Base-by-base conservation (phyloP, 1,140 invertebrate species). In the Yoshiicerus persimilis region DNA sequence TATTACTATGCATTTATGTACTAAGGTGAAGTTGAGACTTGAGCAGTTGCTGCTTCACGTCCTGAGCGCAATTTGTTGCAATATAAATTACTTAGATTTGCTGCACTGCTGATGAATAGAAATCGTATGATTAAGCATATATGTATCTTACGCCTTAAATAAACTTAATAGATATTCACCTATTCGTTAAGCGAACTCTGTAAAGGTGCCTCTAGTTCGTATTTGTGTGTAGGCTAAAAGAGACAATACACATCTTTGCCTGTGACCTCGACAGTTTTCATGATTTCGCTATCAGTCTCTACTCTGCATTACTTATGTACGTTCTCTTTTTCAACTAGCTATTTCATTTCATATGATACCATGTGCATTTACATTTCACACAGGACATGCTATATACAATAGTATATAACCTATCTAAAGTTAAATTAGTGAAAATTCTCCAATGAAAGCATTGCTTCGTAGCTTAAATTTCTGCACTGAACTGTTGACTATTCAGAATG, bases 201-300 rank as follows among this genome's bases (percentile, higher is more conserved):
- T 30, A 70, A 30, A 70, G 47, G 47, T 56, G 47, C 47, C 16
- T 30, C 9, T 16, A 32, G 30, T 16, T 10, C 27, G 23, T 23
- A 66, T 66, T 41, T 64, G 56, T 64, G 20, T 64, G 20, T 64
- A 5, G 5, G 56, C 56, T 23, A 9, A n/a, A 13, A 66, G 6
- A 77, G 30, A 36, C 32, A 32, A 80, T n/a, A 38, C 16, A 36
- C 34, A 80, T 80, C 75, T 80, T 80, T 80, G 75, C 75, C 23
- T 34, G 75, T 80, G 75, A 80, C 75, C 75, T 80, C 75, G 75
- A 80, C 27, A 80, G 38, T 80, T 80, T 77, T 66, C n/a, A 66
- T 66, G n/a, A 66, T 66, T 66, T 80, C 30, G 34, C 34, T 80
- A 80, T 80, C 75, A 80, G n/a, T n/a, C 34, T 80, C n/a, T 34